A percentile compares a stretch with the other conserved stretches of the same genome.
Evolutionary conservation across 1,140 invertebrate species (phyloP).

Genomic region (Drosophila repleta): DNA sequence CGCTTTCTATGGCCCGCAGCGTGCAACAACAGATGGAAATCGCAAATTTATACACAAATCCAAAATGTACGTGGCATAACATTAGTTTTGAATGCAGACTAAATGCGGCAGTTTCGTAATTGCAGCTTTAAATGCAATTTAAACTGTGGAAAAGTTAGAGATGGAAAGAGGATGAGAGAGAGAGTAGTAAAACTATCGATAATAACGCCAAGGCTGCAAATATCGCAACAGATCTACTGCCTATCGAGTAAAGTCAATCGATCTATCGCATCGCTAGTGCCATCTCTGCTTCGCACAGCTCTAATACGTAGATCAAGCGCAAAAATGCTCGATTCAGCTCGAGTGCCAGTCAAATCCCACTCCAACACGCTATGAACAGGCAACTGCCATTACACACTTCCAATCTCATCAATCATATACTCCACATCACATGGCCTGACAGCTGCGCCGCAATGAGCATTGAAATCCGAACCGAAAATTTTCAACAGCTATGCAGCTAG

Average conservation of each 20-base stretch:
- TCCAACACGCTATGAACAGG: background rate
- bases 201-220: too few species aligned
- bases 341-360: background rate
- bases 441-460: conserved; percentile 38
- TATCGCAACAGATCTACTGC: too few species aligned
- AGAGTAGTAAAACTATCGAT: too few species aligned
- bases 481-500: conserved; percentile 18
- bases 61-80: conserved; percentile 1
- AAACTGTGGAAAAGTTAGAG: background rate
- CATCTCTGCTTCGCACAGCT: too few species aligned
- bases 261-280: too few species aligned
- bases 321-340: background rate
- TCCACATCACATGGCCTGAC: conserved; percentile 37
- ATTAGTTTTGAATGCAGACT: conserved; percentile 11
- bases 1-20: conserved; percentile 9
- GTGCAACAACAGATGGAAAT: conserved; percentile 21
- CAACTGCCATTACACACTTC: background rate
- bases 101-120: background rate
- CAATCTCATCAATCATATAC: conserved; percentile 36
- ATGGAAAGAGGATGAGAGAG: too few species aligned
- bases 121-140: background rate
- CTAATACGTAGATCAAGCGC: too few species aligned
- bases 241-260: too few species aligned
- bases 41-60: conserved; percentile 41
- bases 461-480: conserved; percentile 39